Base-by-base conservation (phyloP, 2,888 invertebrate species). In the Athalia circularis region DNA sequence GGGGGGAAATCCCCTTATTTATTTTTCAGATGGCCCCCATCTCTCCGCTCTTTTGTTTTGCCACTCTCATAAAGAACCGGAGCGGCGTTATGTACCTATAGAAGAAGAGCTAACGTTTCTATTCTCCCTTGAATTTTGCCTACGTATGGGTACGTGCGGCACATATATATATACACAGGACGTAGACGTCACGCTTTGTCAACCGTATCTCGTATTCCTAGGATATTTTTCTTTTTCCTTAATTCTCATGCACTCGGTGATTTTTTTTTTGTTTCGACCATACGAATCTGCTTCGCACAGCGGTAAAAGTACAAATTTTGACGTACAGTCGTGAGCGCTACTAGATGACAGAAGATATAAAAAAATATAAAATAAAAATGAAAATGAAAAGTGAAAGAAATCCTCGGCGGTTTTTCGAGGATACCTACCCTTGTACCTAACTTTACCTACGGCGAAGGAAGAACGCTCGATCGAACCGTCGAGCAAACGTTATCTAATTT, bases 401-500 rank as follows among this genome's bases (percentile, higher is more conserved):
- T 8, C 11, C 45, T 45, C n/a, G 43, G 43, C n/a, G 45, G 64
- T 64, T 64, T 45, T 45, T 64, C 64, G 29, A 64, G 45, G 64
- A 43, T 64, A 64, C 29, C 29, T 29, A 29, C 29, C 29, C 29
- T 29, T 29, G 29, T 64, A 43, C 45, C 45, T 5, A 1, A 29
- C 29, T 64, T 45, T 43, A 64, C 64, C 45, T 45, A 45, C 64
- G n/a, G 45, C n/a, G 65, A 9, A 65, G 13, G 13, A 45, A 15
- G 5, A 48, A 65, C 8, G 48, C 65, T 48, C 65, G 48, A 65
- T 65, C 65, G 65, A 65, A 65, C 65, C 48, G 65, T 48, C 65
- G 65, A 65, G 65, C 47, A 65, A 65, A 65, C 65, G 65, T 65
- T 65, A 65, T 65, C 65, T 52, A 68, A 68, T 68, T 68, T 68